These are phyloP conservation scores for Anoura caudifer DNA, from an alignment of 2,113 vertebrate genomes.

Conservation along the genomic window DNA sequence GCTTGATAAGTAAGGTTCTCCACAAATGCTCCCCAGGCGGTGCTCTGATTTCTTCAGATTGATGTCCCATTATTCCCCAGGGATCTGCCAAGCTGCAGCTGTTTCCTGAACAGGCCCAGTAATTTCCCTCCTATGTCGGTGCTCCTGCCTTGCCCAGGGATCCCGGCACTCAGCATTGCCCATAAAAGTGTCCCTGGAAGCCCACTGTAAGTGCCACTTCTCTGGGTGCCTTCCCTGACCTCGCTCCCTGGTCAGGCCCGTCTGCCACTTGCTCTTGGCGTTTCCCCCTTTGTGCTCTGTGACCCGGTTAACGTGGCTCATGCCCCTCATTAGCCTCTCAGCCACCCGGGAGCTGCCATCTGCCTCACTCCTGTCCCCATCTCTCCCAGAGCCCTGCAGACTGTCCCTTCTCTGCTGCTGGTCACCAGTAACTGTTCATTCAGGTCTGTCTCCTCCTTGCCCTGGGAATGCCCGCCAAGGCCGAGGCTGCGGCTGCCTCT, in stretches of 20 bases:
- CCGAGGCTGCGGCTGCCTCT: neutral
- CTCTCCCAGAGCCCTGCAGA: neutral
- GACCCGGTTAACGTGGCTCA: neutral
- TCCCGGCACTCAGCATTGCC: neutral
- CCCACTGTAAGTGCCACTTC: neutral
- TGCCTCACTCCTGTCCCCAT: rapidly evolving
- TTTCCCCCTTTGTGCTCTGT: neutral
- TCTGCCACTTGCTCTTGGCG: neutral
- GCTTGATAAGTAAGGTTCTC: neutral
- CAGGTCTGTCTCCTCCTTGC: neutral
- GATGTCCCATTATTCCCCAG: neutral
- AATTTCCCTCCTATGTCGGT: neutral
- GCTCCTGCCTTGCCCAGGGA: neutral
- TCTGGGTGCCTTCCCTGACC: neutral
- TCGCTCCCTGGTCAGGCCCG: neutral
- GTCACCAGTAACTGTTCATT: neutral
- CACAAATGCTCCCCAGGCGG: neutral
- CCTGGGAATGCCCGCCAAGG: no score
- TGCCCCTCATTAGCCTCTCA: neutral
- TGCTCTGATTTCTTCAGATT: conserved; percentile 5
- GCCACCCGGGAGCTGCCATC: neutral
- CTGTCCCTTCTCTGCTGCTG: neutral
- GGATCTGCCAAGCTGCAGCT: neutral
- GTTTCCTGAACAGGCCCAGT: neutral
- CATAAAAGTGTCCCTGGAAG: neutral